phyloP scores from a whole-genome alignment of 2,888 invertebrate species.

The Epiblema foenella region DNA sequence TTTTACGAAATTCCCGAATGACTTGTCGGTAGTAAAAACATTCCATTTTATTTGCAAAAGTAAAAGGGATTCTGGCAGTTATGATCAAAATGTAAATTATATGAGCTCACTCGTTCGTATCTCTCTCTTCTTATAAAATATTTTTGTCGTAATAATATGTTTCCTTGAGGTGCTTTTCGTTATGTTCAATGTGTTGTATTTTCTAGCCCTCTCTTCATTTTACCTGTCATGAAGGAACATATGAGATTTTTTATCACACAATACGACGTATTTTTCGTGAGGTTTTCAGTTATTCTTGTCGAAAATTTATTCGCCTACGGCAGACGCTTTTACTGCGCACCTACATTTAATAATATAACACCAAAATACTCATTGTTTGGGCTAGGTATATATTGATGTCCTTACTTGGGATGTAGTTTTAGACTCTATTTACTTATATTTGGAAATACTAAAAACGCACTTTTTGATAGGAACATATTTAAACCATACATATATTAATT shows the following conservation, averaged over 20 bases:
- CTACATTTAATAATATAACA: not conserved
- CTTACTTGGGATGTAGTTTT: not conserved
- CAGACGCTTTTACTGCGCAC: not conserved
- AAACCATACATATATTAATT: not conserved
- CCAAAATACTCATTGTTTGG: not conserved
- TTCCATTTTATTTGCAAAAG: conserved; percentile 34
- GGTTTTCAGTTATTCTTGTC: conserved; percentile 27
- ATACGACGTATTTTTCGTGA: conserved; percentile 37
- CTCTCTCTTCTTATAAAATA: conserved; percentile 43
- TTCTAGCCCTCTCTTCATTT: conserved; percentile 43
- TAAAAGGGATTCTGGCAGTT: conserved; percentile 32
- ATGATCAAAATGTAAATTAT: conserved; percentile 51
- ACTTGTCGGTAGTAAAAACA: conserved; percentile 30
- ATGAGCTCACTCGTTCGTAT: conserved; percentile 44
- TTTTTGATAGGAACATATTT: not conserved
- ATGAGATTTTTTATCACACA: conserved; percentile 43
- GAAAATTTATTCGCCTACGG: conserved; percentile 24
- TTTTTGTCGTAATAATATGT: conserved; percentile 41
- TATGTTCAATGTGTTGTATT: conserved; percentile 43
- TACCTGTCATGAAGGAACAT: conserved; percentile 42
- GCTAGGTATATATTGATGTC: not conserved
- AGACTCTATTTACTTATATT: no score
- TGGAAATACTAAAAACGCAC: not conserved
- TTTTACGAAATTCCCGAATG: conserved; percentile 11
- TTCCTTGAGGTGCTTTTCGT: conserved; percentile 38